phyloP scores from a whole-genome alignment of 1,140 invertebrate species.

The Nephila pilipes region DNA sequence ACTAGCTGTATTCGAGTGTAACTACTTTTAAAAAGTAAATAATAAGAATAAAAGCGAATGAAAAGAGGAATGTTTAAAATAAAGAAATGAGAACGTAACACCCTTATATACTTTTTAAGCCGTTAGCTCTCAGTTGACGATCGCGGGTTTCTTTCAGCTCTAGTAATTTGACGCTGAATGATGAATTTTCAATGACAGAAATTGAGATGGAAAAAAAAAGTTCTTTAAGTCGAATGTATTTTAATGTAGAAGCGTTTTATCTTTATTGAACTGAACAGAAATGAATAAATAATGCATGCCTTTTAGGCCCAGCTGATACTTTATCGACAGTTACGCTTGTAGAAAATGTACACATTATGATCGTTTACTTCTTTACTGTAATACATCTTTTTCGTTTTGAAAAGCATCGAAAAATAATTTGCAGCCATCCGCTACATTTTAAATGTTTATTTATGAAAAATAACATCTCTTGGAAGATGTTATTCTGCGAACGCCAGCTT shows the following conservation, averaged over 20 bases:
- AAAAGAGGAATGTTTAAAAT: not conserved
- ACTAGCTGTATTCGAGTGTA: not conserved
- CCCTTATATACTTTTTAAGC: not conserved
- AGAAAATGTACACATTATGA: not conserved
- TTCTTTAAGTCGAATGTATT: not conserved
- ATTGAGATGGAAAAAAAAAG: constrained; percentile 12
- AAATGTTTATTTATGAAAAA: constrained; percentile 1
- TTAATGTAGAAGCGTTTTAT: constrained; percentile 42
- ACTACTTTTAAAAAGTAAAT: not conserved
- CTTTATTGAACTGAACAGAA: constrained; percentile 14
- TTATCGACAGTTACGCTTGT: constrained; percentile 37
- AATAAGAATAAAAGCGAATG: not conserved
- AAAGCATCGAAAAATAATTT: not conserved
- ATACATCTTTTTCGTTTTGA: not conserved
- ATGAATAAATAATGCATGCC: constrained; percentile 61
- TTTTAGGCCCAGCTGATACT: not conserved
- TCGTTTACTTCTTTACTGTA: not conserved
- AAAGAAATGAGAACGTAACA: not conserved
- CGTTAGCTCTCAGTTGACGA: not conserved
- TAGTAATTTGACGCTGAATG: constrained; percentile 19
- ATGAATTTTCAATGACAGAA: constrained; percentile 41
- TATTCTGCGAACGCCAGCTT: not conserved
- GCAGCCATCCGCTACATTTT: not conserved
- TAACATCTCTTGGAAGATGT: not conserved
- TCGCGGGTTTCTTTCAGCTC: not conserved